Percentiles rank a stretch among this genome's conserved stretches.
phyloP scores from a whole-genome alignment of 2,113 vertebrate species.

The Zosterops pallidus region DNA sequence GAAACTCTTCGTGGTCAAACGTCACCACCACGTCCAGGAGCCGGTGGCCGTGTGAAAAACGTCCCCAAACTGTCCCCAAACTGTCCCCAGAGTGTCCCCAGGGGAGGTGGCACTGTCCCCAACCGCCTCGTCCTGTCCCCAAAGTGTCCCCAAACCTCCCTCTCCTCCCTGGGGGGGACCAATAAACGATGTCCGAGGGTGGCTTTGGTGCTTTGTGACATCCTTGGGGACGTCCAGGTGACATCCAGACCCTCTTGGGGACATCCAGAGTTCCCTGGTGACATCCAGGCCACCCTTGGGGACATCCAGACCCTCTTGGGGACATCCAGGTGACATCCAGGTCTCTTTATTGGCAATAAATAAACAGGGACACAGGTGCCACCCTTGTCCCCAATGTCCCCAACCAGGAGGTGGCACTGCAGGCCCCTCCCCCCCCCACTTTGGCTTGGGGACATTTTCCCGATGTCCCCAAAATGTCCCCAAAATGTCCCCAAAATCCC shows the following conservation, averaged over 20 bases:
- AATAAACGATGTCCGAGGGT: neutral
- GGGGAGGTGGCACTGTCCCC: neutral
- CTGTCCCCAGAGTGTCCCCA: neutral
- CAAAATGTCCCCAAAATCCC: neutral
- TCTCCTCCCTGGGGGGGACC: neutral
- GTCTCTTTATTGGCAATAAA: neutral
- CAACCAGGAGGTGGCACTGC: neutral
- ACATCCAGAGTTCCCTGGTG: neutral
- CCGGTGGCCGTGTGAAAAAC: neutral
- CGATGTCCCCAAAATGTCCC: neutral
- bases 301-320: neutral
- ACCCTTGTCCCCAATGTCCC: neutral
- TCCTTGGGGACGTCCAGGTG: neutral
- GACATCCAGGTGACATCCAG: neutral
- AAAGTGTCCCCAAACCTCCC: neutral
- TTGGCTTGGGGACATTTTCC: neutral
- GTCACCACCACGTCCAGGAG: neutral
- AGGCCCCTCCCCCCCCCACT: neutral
- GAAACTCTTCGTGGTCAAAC: neutral
- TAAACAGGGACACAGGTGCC: neutral
- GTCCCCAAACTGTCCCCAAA: neutral
- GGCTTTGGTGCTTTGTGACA: neutral
- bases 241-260: neutral
- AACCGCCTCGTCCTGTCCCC: neutral
- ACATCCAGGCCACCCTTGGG: neutral